These are phyloP conservation scores for Takifugu rubripes DNA, from an alignment of 2,797 vertebrate genomes.

Conservation along the genomic window DNA sequence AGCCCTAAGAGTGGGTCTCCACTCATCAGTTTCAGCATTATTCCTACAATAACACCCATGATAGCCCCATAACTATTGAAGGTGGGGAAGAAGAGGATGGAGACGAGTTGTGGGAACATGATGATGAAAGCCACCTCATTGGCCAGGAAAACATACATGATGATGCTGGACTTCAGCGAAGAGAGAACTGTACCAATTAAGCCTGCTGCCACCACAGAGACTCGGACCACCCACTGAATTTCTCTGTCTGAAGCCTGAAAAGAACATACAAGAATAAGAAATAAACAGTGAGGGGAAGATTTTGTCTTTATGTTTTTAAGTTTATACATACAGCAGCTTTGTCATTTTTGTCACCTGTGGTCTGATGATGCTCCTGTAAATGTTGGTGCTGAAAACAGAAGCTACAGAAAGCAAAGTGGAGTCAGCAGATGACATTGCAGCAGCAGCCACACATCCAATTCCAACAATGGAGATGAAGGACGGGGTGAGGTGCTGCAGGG, in stretches of 20 bases:
- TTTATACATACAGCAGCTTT: too few species aligned
- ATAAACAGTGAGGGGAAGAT: too few species aligned
- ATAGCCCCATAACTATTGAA: not conserved
- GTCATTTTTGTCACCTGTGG: slow-evolving; percentile 2
- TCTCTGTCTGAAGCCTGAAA: not conserved
- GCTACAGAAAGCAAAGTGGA: slow-evolving; percentile 51
- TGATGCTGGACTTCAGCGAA: slow-evolving; percentile 1
- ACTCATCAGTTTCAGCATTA: not conserved
- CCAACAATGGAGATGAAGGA: not conserved
- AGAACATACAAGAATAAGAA: too few species aligned
- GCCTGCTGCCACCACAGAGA: slow-evolving; percentile 59
- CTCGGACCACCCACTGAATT: not conserved
- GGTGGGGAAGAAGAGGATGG: not conserved
- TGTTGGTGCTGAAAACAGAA: slow-evolving; percentile 44
- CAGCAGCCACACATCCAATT: slow-evolving; percentile 20
- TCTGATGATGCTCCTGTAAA: slow-evolving; percentile 44
- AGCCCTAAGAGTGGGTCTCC: not conserved
- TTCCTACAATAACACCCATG: not conserved
- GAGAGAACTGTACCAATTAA: slow-evolving; percentile 1
- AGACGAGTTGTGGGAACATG: slow-evolving; percentile 70
- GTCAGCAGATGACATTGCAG: slow-evolving; percentile 53
- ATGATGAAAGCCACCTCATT: slow-evolving; percentile 62
- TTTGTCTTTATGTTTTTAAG: too few species aligned
- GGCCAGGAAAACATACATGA: slow-evolving; percentile 27
- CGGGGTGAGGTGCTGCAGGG: slow-evolving; percentile 5